Evolutionary conservation across 2,888 invertebrate species (phyloP), one percentile per base, ranked within the genome.

Genomic region (Tholera decimalis): DNA sequence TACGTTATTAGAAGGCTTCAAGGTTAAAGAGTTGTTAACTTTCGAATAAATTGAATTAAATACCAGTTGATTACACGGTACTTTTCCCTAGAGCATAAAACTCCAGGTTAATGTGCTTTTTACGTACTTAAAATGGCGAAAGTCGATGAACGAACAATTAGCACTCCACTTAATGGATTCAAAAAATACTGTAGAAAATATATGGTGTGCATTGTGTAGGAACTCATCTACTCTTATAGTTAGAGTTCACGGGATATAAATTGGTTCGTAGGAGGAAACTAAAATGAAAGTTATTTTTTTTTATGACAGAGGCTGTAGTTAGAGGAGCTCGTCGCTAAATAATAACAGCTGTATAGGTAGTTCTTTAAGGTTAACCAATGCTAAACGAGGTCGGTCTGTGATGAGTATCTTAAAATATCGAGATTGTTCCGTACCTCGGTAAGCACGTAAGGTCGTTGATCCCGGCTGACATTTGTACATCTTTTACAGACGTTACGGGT

Each of bases 91-190:
- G 54, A 46, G 72, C 37, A 37, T 47, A 33, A 58, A 73, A 55
- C 50, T 37, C 41, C 8, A 47, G 65, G 51, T 71, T 56, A 77
- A 77, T 77, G 47, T 56, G 55, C 58, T 69, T 63, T 68, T 73
- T 58, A 62, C 65, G 69, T 46, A 43, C 63, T 69, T 57, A 70
- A 80, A 77, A 80, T 59, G 35, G 56, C 35, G 65, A 60, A 73
- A 60, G 64, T 76, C 80, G 59, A 69, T 77, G 58, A 62, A 49
- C 53, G 56, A 47, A 61, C 61, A 62, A 79, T 77, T 79, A 73
- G 50, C 33, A 13, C 43, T 13, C 33, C 56, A 57, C 46, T 57
- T 55, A 65, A 61, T 65, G 51, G 57, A 77, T 60, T 69, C 49
- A 69, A 80, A 67, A 66, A 62, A 57, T 39, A 37, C 54, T 50